Conservation (phyloP, 2,113 vertebrate genomes). For the Sphaerodactylus townsendi region DNA sequence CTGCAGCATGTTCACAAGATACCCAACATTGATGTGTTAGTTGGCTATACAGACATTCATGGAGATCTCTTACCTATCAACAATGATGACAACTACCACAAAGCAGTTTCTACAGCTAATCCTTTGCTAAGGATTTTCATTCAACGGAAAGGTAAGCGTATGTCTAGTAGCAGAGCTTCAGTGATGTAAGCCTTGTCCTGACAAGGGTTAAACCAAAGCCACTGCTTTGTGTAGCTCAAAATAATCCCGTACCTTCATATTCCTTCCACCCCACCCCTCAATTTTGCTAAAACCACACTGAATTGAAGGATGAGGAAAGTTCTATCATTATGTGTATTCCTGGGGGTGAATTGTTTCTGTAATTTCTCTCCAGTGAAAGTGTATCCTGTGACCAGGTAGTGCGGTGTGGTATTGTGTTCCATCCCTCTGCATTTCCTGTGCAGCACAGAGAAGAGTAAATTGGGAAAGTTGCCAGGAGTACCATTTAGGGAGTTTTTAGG, state of each 20-base stretch:
- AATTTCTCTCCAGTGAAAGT: not conserved
- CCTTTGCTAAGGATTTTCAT: constrained; percentile 95
- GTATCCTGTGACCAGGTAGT: not conserved
- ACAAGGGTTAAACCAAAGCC: not conserved
- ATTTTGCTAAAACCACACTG: constrained; percentile 4
- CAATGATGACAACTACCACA: constrained; percentile 97
- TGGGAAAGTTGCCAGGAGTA: too few species aligned
- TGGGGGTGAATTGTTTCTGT: not conserved
- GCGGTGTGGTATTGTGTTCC: not conserved
- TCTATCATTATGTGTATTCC: not conserved
- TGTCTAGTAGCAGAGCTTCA: not conserved
- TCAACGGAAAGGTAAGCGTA: constrained; percentile 91
- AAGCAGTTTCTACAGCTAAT: constrained; percentile 93
- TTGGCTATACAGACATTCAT: constrained; percentile 94
- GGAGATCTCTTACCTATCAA: constrained; percentile 97
- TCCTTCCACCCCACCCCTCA: not conserved
- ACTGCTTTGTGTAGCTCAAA: not conserved
- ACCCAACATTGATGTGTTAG: constrained; percentile 91
- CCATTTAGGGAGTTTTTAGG: not conserved
- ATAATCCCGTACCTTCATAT: constrained; percentile 28
- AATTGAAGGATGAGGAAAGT: not conserved
- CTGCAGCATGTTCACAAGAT: constrained; percentile 96
- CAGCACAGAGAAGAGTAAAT: too few species aligned
- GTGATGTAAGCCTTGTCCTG: not conserved
- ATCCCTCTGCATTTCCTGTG: not conserved